Evolutionary conservation across 2,888 invertebrate genomes (phyloP).

Genomic region (Archips crataeganus): DNA sequence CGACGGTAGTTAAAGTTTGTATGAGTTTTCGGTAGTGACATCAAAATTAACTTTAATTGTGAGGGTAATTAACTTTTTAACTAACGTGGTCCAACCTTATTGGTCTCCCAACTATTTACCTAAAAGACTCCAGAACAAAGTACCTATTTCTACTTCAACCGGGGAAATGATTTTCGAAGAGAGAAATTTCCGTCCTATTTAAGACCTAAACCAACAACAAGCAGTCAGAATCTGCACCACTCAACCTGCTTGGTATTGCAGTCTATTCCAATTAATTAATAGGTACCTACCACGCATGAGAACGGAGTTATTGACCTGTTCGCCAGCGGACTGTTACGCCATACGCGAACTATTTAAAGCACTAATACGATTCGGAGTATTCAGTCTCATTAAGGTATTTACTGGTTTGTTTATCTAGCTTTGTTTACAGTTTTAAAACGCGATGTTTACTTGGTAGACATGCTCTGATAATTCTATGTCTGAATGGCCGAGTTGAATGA

Average conservation of each 20-base stretch:
- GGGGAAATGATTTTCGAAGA: background rate
- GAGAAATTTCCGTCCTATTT: background rate
- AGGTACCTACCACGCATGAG: background rate
- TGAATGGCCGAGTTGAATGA: background rate
- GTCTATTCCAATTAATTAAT: background rate
- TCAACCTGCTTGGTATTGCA: background rate
- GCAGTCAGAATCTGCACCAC: too few species aligned
- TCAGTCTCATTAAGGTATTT: conserved; percentile 28
- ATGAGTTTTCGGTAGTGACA: too few species aligned
- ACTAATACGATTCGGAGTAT: conserved; percentile 26
- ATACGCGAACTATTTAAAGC: conserved; percentile 18
- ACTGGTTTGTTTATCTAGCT: conserved; percentile 23
- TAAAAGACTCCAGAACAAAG: too few species aligned
- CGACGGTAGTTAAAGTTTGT: too few species aligned
- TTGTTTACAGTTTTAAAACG: conserved; percentile 25
- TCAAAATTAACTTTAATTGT: too few species aligned
- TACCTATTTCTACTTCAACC: too few species aligned
- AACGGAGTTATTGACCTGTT: conserved; percentile 21
- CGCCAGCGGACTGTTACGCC: background rate
- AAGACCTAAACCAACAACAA: too few species aligned
- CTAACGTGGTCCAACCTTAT: too few species aligned
- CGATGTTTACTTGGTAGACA: conserved; percentile 28
- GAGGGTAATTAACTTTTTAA: too few species aligned
- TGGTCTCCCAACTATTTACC: too few species aligned
- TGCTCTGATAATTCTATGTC: conserved; percentile 14